Evolutionary conservation across 2,888 invertebrate genomes (phyloP), one percentile per base, ranked within the genome.

Genomic region (Hydriomena furcata): DNA sequence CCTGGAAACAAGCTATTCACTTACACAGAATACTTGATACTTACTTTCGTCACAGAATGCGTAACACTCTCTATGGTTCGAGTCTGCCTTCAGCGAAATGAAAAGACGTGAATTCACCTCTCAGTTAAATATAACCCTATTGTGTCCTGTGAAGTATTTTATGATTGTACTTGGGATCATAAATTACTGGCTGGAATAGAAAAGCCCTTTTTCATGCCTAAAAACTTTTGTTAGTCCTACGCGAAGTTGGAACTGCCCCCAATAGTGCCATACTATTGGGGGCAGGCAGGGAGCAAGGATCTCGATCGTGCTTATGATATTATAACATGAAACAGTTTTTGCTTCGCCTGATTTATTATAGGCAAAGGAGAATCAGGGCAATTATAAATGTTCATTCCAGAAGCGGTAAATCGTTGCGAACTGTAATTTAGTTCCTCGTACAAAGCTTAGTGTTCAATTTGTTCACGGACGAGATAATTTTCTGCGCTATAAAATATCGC

Each of bases 391-490:
- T 43, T 43, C 44, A 47, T 44, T 36, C 37, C 40, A 58, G 42
- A 45, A 58, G 54, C 54, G 28, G 60, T 63, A 68, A 68, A 65
- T 65, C 56, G 58, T 60, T 45, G 37, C 40, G 46, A 58, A 60
- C 55, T 48, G 58, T 64, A 66, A 71, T 68, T 65, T 65, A 53
- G 61, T 60, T 58, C 56, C 61, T 61, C 56, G 58, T 63, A 52
- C 63, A 38, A 13, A 52, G 51, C 55, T 55, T 50, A 51, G 41
- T 58, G 62, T 61, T 56, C 67, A 71, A 75, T 73, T 72, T 69
- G 68, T 74, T 66, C 71, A 53, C 68, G 60, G 71, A 79, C 71
- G 68, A 79, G 76, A 79, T 82, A 73, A 79, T 81, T 78, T 76
- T 71, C 75, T 67, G 60, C 55, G 52, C 63, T 63, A 66, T 75